A percentile compares a stretch with the other conserved stretches of the same genome.
phyloP scores from a whole-genome alignment of 2,797 vertebrate species.

The Lepilemur septentrionalis region DNA sequence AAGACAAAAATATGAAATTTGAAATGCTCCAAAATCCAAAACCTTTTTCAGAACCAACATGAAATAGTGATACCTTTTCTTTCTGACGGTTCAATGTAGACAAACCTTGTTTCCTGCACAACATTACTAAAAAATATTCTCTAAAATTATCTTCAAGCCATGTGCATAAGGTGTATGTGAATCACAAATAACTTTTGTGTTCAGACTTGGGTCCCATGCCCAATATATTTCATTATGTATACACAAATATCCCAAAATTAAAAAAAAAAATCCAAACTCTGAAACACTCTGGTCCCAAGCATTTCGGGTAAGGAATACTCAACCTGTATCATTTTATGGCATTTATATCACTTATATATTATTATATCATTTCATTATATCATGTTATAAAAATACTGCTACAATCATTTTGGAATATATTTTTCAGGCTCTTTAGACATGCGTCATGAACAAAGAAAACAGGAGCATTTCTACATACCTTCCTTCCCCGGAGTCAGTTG shows the following conservation, averaged over 20 bases:
- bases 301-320: background rate
- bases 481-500: background rate
- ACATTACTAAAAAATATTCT: background rate
- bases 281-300: background rate
- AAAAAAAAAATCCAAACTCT: background rate
- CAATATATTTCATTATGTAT: background rate
- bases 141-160: background rate
- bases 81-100: background rate
- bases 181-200: background rate
- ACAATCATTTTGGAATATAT: background rate
- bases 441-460: background rate
- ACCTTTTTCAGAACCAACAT: background rate
- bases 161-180: background rate
- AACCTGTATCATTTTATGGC: background rate
- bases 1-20: background rate
- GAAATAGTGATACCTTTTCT: background rate
- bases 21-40: background rate
- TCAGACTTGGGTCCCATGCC: background rate
- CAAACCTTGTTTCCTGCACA: background rate
- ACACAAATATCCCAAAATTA: background rate
- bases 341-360: background rate
- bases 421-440: background rate
- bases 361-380: background rate
- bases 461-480: background rate
- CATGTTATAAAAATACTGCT: background rate